Percentiles rank a stretch among this genome's conserved stretches.
These are phyloP conservation scores for Drosophila sechellia DNA, from an alignment of 1,140 invertebrate genomes.

Conservation along the genomic window DNA sequence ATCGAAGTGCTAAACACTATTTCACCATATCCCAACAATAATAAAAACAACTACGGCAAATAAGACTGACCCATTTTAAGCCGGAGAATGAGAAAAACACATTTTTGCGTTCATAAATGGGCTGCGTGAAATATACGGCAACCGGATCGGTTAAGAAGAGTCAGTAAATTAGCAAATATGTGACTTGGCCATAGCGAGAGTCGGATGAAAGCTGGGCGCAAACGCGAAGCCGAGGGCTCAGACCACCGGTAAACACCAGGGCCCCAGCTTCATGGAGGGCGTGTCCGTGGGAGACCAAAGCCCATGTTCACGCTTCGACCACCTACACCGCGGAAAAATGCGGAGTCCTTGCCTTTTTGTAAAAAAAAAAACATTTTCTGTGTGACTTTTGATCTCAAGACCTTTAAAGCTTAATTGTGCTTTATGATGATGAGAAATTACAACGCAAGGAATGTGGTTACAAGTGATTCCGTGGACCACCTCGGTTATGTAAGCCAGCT, in stretches of 20 bases:
- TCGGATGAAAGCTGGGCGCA: slow-evolving; percentile 63
- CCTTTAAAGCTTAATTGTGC: background rate
- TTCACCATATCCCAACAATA: slow-evolving; percentile 47
- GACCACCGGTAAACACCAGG: slow-evolving; percentile 41
- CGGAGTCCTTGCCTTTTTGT: background rate
- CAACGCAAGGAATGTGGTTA: no score
- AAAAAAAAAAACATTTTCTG: no score
- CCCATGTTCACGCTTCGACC: slow-evolving; percentile 7
- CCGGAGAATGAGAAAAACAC: slow-evolving; percentile 35
- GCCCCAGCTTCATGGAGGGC: slow-evolving; percentile 43
- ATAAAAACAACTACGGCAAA: slow-evolving; percentile 29
- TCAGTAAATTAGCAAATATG: slow-evolving; percentile 80
- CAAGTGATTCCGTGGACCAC: background rate
- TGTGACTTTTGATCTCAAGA: background rate
- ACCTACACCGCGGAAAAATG: slow-evolving; percentile 4
- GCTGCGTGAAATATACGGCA: slow-evolving; percentile 64
- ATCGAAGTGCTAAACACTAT: slow-evolving; percentile 67
- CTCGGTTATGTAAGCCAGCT: background rate
- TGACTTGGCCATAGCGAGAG: slow-evolving; percentile 60
- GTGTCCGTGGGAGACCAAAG: slow-evolving; percentile 38
- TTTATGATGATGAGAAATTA: no score
- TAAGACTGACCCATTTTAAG: slow-evolving; percentile 58
- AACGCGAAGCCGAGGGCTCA: slow-evolving; percentile 25
- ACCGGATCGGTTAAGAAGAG: slow-evolving; percentile 67
- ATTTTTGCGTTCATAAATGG: slow-evolving; percentile 50